These are phyloP conservation scores for Knipowitschia caucasica DNA, from an alignment of 2,797 vertebrate species.

Conservation along the genomic window DNA sequence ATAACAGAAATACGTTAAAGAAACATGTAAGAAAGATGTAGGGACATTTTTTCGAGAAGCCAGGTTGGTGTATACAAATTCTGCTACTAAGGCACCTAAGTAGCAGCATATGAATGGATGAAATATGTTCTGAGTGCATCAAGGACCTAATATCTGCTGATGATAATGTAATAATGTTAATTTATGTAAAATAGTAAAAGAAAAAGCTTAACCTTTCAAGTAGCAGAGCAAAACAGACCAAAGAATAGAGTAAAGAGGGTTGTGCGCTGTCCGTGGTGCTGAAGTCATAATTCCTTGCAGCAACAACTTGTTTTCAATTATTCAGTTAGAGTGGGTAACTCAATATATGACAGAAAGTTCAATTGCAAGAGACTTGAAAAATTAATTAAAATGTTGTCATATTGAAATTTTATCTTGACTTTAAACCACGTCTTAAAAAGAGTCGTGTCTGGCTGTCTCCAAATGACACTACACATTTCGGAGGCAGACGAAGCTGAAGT, in stretches of 20 bases:
- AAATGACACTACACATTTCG: not conserved
- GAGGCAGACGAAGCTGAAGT: not conserved
- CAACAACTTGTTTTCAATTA: not conserved
- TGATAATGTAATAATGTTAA: conserved; percentile 1
- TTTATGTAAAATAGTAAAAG: not conserved
- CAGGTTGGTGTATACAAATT: no score
- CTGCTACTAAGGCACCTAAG: no score
- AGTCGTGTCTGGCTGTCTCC: not conserved
- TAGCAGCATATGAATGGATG: no score
- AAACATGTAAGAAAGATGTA: no score
- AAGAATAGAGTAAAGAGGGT: not conserved
- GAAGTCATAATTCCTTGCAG: not conserved
- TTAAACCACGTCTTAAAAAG: not conserved
- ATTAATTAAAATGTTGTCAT: not conserved
- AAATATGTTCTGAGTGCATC: conserved; percentile 3
- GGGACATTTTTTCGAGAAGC: no score
- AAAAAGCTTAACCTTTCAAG: not conserved
- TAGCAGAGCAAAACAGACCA: not conserved
- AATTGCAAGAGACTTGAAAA: no score
- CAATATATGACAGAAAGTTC: no score
- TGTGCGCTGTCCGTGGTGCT: not conserved
- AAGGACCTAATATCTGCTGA: conserved; percentile 28
- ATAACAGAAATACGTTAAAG: no score
- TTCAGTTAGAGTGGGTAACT: not conserved
- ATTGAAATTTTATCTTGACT: not conserved